These are phyloP conservation scores for Xyrauchen texanus DNA, from an alignment of 2,113 vertebrate genomes.

Conservation along the genomic window DNA sequence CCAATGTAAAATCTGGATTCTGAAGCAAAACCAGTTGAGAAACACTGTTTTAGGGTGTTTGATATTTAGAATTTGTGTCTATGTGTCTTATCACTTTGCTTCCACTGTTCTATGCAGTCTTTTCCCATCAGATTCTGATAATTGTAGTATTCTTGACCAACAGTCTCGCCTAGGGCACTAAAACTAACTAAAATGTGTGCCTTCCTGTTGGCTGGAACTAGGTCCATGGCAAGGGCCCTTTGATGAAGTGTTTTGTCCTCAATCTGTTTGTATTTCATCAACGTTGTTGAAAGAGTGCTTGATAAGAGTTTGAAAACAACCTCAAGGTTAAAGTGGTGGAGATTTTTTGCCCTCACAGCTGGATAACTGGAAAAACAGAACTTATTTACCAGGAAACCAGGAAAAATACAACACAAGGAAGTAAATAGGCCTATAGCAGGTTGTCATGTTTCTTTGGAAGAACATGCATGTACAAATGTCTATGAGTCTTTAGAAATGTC, in stretches of 20 bases:
- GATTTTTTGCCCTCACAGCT: not conserved
- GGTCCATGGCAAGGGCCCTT: not conserved
- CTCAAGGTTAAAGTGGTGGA: not conserved
- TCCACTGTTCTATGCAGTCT: no score
- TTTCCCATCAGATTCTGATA: no score
- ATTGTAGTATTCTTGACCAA: not conserved
- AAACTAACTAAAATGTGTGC: not conserved
- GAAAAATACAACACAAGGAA: not conserved
- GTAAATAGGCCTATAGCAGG: not conserved
- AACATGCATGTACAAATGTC: not conserved
- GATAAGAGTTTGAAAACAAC: not conserved
- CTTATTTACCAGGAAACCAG: not conserved
- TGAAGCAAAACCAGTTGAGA: no score
- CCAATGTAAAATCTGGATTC: no score
- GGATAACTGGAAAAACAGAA: constrained; percentile 7
- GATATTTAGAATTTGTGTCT: no score
- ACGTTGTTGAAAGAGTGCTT: not conserved
- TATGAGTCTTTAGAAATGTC: no score
- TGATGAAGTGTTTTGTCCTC: not conserved
- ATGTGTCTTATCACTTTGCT: no score
- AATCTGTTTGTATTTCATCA: constrained; percentile 1
- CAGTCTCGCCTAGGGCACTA: constrained; percentile 6
- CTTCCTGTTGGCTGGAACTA: not conserved
- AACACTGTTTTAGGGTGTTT: no score
- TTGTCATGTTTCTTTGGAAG: not conserved